Conservation (phyloP, 2,113 vertebrate species). For the Gadus macrocephalus region DNA sequence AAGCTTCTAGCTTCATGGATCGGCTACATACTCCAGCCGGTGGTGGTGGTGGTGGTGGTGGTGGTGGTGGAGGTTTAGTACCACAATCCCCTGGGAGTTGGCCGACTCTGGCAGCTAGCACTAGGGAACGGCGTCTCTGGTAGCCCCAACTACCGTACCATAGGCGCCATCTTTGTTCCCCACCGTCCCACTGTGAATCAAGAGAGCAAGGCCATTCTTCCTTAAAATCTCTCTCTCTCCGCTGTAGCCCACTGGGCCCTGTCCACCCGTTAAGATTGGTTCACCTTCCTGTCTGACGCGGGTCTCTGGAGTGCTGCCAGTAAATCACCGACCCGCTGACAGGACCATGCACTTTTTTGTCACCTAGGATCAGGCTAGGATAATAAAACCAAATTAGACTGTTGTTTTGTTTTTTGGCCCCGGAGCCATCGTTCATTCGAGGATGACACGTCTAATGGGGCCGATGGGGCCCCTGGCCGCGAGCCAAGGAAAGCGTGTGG, state of each 20-base stretch:
- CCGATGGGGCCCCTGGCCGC: background rate
- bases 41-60: constrained; percentile 1
- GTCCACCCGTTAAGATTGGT: constrained; percentile 26
- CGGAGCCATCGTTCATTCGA: background rate
- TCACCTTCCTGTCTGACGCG: constrained; percentile 13
- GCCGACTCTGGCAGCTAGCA: background rate
- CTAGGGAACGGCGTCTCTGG: constrained; percentile 4
- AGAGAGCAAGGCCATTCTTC: constrained; percentile 18
- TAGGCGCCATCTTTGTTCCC: constrained; percentile 30
- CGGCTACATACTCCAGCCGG: background rate
- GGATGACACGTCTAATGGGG: background rate
- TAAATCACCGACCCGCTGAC: constrained; percentile 3
- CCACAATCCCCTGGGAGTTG: constrained; percentile 23
- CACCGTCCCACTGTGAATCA: constrained; percentile 6
- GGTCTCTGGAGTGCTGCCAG: constrained; percentile 5
- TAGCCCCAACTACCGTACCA: constrained; percentile 24
- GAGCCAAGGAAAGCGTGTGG: background rate
- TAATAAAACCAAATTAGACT: background rate
- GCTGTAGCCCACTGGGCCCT: background rate
- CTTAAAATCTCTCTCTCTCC: background rate
- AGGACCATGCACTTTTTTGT: background rate
- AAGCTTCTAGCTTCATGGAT: constrained; percentile 23
- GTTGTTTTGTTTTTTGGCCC: background rate
- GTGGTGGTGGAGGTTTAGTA: constrained; percentile 2
- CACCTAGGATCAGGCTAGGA: background rate